These are phyloP conservation scores for Notarius quadriscutis DNA, from an alignment of 2,113 vertebrate genomes.

Conservation along the genomic window DNA sequence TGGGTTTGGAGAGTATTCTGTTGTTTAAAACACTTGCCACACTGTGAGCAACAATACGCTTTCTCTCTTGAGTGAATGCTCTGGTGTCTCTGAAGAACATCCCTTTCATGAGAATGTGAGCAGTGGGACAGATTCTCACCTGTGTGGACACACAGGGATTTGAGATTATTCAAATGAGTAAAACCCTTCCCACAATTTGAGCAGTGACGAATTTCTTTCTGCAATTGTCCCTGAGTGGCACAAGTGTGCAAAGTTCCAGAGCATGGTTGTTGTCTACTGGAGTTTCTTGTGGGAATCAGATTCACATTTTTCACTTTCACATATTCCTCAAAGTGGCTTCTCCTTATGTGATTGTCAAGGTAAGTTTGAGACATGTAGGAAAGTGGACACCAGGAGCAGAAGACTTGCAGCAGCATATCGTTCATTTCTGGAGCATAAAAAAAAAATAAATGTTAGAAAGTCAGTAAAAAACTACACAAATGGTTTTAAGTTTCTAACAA, in stretches of 20 bases:
- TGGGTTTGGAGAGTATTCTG: neutral
- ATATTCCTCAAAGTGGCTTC: neutral
- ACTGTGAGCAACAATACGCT: neutral
- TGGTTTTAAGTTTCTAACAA: neutral
- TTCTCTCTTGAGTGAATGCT: neutral
- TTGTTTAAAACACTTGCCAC: neutral
- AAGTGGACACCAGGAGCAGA: neutral
- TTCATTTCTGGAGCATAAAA: neutral
- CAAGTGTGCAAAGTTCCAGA: neutral
- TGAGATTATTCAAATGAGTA: neutral
- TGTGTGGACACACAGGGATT: neutral
- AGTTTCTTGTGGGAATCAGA: neutral
- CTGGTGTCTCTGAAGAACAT: neutral
- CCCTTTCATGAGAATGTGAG: neutral
- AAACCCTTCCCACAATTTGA: neutral
- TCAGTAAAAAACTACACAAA: too few species aligned
- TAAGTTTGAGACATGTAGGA: neutral
- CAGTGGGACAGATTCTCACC: neutral
- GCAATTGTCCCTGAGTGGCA: neutral
- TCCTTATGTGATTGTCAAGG: neutral
- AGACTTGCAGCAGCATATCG: neutral
- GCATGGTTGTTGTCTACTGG: neutral
- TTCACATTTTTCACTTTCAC: neutral
- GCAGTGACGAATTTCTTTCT: neutral
- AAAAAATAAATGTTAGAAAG: neutral